Evolutionary conservation across 2,113 vertebrate species (phyloP).

Genomic region (Tachuris rubrigastra): DNA sequence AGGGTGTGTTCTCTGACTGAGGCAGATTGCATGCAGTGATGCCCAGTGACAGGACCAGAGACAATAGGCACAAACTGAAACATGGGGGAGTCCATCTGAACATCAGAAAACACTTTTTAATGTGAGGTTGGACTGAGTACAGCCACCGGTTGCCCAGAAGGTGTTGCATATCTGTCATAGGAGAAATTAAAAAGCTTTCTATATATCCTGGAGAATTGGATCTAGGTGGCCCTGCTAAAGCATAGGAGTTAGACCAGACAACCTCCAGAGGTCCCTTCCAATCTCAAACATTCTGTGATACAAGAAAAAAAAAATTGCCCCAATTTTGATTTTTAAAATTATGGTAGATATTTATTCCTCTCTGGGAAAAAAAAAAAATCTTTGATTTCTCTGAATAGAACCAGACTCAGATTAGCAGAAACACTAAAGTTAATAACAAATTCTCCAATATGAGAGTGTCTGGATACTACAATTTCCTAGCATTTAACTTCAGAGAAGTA

Average conservation of each 20-base stretch:
- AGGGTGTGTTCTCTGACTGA: neutral
- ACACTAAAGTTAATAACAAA: neutral
- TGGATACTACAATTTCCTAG: neutral
- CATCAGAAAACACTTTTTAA: neutral
- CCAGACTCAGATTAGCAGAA: neutral
- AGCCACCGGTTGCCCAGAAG: neutral
- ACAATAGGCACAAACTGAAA: neutral
- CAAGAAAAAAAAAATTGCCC: neutral
- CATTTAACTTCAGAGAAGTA: neutral
- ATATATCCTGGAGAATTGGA: neutral
- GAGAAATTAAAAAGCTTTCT: neutral
- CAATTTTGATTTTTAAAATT: neutral
- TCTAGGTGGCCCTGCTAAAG: neutral
- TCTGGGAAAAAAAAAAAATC: neutral
- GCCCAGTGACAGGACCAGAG: neutral
- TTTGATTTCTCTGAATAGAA: neutral
- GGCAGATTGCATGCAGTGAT: neutral
- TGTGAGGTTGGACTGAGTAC: neutral
- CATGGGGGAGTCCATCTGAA: fast-evolving
- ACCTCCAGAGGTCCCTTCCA: neutral
- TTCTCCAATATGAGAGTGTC: neutral
- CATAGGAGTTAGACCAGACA: fast-evolving
- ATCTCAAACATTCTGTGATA: neutral
- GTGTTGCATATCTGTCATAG: neutral
- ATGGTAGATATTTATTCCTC: neutral